These are phyloP conservation scores for Tetanocera ferruginea DNA, from an alignment of 2,888 invertebrate species.

Conservation along the genomic window DNA sequence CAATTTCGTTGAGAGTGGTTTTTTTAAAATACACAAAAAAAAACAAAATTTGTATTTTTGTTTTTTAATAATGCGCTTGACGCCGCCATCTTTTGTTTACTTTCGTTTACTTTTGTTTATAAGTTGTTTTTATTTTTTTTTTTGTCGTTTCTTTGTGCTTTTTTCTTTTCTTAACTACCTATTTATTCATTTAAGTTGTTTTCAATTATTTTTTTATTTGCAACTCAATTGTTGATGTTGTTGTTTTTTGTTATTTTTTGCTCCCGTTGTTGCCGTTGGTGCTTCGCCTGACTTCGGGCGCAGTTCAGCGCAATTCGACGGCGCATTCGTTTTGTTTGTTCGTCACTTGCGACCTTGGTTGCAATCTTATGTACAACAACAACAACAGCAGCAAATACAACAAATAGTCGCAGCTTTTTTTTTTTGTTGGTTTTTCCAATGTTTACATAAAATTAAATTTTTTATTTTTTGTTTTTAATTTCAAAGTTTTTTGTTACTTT, in stretches of 20 bases:
- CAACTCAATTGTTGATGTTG: slow-evolving; percentile 9
- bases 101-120: slow-evolving; percentile 9
- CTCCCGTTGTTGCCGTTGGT: slow-evolving; percentile 1
- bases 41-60: not conserved
- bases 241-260: too few relatives aligned
- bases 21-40: not conserved
- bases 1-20: not conserved
- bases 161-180: not conserved
- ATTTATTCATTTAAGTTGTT: slow-evolving; percentile 6
- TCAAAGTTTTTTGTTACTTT: not conserved
- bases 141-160: not conserved
- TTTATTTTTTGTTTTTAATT: not conserved
- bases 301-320: slow-evolving; percentile 39
- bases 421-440: too few relatives aligned
- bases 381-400: slow-evolving; percentile 2
- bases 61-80: not conserved
- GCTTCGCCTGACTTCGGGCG: not conserved
- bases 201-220: slow-evolving; percentile 1
- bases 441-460: too few relatives aligned
- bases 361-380: slow-evolving; percentile 54
- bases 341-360: slow-evolving; percentile 65
- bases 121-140: not conserved
- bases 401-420: not conserved
- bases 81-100: slow-evolving; percentile 7
- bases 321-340: slow-evolving; percentile 61